These are phyloP conservation scores for Pipra filicauda DNA, from an alignment of 2,113 vertebrate species.

Conservation along the genomic window DNA sequence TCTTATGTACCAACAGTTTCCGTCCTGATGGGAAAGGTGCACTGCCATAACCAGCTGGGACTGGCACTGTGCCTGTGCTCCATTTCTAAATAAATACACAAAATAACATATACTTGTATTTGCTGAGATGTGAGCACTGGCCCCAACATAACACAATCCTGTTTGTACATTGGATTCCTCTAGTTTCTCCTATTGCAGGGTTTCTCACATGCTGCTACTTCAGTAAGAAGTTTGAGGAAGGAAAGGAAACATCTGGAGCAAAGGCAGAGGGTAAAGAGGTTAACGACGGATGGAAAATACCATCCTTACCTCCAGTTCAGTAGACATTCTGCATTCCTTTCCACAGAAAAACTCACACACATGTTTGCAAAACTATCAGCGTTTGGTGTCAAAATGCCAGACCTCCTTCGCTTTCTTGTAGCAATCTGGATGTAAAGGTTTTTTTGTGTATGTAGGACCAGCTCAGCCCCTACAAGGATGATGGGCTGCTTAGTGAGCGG, in stretches of 20 bases:
- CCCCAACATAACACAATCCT: neutral
- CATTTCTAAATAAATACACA: neutral
- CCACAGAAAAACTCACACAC: neutral
- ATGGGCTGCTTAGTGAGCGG: neutral
- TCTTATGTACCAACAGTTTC: neutral
- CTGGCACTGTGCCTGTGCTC: neutral
- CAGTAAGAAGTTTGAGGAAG: neutral
- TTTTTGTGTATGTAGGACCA: neutral
- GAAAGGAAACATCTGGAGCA: constrained; percentile 60
- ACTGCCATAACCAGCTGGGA: neutral
- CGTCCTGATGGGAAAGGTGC: neutral
- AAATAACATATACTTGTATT: neutral
- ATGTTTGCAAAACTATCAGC: neutral
- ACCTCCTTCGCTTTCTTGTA: neutral
- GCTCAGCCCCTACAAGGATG: neutral
- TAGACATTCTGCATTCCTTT: constrained; percentile 36
- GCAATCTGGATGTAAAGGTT: neutral
- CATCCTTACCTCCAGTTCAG: constrained; percentile 7
- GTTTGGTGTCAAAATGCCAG: neutral
- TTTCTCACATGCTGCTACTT: constrained; percentile 2
- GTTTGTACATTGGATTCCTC: neutral
- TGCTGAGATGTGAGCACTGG: neutral
- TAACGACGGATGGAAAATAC: constrained; percentile 16
- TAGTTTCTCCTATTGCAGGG: neutral
- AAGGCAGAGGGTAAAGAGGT: constrained; percentile 40